These are phyloP conservation scores for Pelusios castaneus DNA, from an alignment of 2,113 vertebrate species.

Conservation along the genomic window DNA sequence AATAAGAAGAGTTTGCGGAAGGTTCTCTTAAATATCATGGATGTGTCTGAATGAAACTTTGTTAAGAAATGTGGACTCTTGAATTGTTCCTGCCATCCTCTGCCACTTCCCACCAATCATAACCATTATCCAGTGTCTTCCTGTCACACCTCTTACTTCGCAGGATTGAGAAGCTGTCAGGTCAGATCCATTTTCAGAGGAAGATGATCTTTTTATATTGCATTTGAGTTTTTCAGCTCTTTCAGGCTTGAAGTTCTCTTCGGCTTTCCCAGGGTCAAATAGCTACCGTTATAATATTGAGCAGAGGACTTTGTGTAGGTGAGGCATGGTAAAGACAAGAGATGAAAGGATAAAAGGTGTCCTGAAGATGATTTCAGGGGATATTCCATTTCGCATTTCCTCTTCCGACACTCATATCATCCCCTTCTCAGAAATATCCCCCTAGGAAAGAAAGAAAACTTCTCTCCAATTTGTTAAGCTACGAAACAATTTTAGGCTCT, in stretches of 20 bases:
- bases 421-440: background rate
- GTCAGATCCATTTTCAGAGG: background rate
- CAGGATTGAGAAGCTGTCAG: background rate
- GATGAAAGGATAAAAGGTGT: background rate
- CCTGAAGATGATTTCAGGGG: rapidly evolving
- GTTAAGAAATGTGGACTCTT: background rate
- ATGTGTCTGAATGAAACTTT: background rate
- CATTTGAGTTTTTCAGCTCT: background rate
- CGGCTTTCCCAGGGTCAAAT: background rate
- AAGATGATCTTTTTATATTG: background rate
- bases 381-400: background rate
- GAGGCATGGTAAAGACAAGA: background rate
- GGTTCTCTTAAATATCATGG: background rate
- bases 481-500: background rate
- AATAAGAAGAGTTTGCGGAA: rapidly evolving
- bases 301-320: background rate
- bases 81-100: background rate
- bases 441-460: background rate
- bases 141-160: background rate
- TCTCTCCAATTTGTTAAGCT: background rate
- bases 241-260: background rate
- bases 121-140: background rate
- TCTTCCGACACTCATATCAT: background rate
- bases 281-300: background rate
- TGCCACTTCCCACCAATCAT: background rate